A percentile compares a stretch with the other conserved stretches of the same genome.
phyloP scores from a whole-genome alignment of 1,140 invertebrate genomes.

The Phymastichus coffea region DNA sequence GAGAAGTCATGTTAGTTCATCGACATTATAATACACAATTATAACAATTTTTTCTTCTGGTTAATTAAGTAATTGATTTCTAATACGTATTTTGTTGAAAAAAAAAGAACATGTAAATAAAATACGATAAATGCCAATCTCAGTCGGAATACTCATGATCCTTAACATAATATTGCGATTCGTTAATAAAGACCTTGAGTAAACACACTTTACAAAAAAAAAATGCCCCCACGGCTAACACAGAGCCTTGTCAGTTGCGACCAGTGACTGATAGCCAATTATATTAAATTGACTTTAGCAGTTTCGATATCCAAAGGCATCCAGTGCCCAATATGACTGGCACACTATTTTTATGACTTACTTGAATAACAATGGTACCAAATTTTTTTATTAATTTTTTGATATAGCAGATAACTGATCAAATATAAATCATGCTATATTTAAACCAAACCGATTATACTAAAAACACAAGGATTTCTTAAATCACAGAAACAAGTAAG shows the following conservation, averaged over 20 bases:
- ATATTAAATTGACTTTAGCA: conserved; percentile 1
- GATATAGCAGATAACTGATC: too few relatives aligned
- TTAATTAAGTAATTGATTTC: too few relatives aligned
- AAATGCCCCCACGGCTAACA: conserved; percentile 8
- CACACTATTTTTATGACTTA: not conserved
- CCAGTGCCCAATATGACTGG: not conserved
- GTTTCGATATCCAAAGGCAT: too few relatives aligned
- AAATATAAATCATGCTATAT: too few relatives aligned
- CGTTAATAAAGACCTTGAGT: not conserved
- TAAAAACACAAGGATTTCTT: too few relatives aligned
- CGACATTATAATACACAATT: too few relatives aligned
- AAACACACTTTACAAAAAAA: not conserved
- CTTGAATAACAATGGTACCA: conserved; percentile 12
- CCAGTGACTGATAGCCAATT: not conserved
- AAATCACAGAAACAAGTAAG: too few relatives aligned
- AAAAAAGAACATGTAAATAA: not conserved
- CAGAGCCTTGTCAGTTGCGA: not conserved
- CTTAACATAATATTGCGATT: conserved; percentile 22
- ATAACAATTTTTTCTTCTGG: too few relatives aligned
- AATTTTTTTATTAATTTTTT: too few relatives aligned
- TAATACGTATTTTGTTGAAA: too few relatives aligned
- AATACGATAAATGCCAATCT: conserved; percentile 7
- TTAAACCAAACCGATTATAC: too few relatives aligned
- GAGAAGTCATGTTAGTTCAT: too few relatives aligned
- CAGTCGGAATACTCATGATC: conserved; percentile 35